phyloP scores from a whole-genome alignment of 1,140 invertebrate species.

The Neodiprion virginianus region DNA sequence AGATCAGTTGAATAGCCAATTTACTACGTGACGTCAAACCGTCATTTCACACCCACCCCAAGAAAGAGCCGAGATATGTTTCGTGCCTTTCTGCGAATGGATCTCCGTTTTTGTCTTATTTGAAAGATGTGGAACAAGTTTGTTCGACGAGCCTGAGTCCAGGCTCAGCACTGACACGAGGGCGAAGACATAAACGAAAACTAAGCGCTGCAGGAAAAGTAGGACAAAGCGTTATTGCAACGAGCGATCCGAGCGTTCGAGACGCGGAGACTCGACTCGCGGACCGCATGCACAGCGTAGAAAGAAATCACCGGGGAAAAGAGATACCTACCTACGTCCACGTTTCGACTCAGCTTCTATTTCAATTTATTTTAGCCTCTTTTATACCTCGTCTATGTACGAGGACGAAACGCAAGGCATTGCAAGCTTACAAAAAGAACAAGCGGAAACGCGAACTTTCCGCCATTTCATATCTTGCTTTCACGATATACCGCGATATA shows the following conservation, averaged over 20 bases:
- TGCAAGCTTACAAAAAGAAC: too few species aligned
- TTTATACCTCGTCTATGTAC: background rate
- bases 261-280: background rate
- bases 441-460: too few species aligned
- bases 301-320: background rate
- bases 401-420: too few species aligned
- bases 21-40: too few species aligned
- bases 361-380: background rate
- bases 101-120: too few species aligned
- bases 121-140: background rate
- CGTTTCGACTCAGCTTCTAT: background rate
- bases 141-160: background rate
- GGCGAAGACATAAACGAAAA: background rate
- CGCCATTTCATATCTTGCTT: too few species aligned
- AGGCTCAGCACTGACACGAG: background rate
- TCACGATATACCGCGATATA: too few species aligned
- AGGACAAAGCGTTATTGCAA: conserved; percentile 5
- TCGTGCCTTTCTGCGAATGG: background rate
- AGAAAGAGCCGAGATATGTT: background rate
- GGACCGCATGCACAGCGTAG: background rate
- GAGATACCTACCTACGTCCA: background rate
- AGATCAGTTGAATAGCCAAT: too few species aligned
- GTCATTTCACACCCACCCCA: too few species aligned
- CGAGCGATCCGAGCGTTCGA: background rate
- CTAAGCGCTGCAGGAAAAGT: background rate